These are phyloP conservation scores for Plestiodon gilberti DNA, from an alignment of 2,113 vertebrate species.

Conservation along the genomic window DNA sequence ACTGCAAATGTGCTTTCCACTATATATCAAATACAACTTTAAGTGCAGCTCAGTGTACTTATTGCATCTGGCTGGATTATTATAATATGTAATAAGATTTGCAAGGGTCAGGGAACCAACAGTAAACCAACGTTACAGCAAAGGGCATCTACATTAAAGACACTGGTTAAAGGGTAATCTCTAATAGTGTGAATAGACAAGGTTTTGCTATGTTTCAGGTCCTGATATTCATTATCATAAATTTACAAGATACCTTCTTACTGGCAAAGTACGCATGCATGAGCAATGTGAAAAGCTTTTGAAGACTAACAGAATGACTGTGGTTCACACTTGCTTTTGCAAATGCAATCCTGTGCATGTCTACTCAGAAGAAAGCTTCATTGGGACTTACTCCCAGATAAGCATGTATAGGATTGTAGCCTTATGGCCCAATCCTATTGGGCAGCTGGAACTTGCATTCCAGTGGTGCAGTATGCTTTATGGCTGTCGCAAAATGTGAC, in stretches of 20 bases:
- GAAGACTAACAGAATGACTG: slow-evolving; percentile 26
- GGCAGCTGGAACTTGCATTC: no score
- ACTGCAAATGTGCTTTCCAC: slow-evolving; percentile 56
- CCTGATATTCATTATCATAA: slow-evolving; percentile 49
- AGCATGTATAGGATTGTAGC: no score
- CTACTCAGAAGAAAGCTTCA: no score
- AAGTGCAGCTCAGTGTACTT: slow-evolving; percentile 38
- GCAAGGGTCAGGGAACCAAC: slow-evolving; percentile 34
- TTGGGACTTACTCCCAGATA: no score
- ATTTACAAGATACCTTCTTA: slow-evolving; percentile 38
- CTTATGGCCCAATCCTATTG: no score
- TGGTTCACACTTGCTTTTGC: slow-evolving; percentile 12
- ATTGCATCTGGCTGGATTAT: slow-evolving; percentile 33
- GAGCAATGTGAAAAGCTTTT: slow-evolving; percentile 39
- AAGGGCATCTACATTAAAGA: slow-evolving; percentile 37
- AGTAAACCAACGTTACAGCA: slow-evolving; percentile 44
- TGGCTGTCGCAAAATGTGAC: no score
- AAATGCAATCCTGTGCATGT: no score
- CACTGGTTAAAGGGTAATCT: background rate
- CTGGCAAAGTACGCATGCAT: slow-evolving; percentile 31
- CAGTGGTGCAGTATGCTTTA: no score
- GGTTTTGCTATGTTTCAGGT: slow-evolving; percentile 37
- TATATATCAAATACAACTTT: slow-evolving; percentile 52
- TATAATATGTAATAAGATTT: slow-evolving; percentile 44
- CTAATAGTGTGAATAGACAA: slow-evolving; percentile 41